phyloP scores from a whole-genome alignment of 2,797 vertebrate genomes.

The Petrocephalus sullivani region DNA sequence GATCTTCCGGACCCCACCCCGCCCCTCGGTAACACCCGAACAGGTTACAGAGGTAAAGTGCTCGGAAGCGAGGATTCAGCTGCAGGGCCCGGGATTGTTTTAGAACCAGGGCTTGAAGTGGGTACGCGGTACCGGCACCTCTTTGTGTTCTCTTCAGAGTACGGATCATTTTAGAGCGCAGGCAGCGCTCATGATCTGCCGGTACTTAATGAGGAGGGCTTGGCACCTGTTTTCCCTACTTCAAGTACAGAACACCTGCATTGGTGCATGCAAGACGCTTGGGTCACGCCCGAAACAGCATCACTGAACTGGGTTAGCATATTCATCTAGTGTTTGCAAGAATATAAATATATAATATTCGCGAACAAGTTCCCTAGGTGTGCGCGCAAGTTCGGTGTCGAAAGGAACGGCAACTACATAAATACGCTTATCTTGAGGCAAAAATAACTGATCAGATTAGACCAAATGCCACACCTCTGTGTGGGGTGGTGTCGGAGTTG shows the following conservation, averaged over 20 bases:
- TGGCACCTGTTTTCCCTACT: background rate
- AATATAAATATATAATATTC: background rate
- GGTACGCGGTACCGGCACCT: background rate
- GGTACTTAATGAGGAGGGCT: background rate
- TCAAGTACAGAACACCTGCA: background rate
- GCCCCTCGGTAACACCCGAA: background rate
- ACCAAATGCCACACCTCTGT: background rate
- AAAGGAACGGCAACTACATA: background rate
- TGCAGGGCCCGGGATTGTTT: background rate
- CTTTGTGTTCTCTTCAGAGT: background rate
- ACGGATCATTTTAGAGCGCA: background rate
- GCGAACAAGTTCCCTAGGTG: background rate
- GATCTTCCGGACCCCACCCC: background rate
- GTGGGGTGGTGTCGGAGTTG: background rate
- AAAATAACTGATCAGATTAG: background rate
- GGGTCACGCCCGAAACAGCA: background rate
- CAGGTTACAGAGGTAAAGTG: background rate
- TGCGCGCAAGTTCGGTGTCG: background rate
- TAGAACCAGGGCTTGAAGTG: background rate
- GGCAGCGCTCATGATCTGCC: background rate
- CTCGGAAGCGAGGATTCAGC: background rate
- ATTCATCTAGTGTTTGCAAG: background rate
- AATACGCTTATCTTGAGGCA: background rate
- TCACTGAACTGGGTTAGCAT: background rate
- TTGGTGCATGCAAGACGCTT: background rate